Conservation (phyloP, 1,140 invertebrate species). For the Lepidurus apus region DNA sequence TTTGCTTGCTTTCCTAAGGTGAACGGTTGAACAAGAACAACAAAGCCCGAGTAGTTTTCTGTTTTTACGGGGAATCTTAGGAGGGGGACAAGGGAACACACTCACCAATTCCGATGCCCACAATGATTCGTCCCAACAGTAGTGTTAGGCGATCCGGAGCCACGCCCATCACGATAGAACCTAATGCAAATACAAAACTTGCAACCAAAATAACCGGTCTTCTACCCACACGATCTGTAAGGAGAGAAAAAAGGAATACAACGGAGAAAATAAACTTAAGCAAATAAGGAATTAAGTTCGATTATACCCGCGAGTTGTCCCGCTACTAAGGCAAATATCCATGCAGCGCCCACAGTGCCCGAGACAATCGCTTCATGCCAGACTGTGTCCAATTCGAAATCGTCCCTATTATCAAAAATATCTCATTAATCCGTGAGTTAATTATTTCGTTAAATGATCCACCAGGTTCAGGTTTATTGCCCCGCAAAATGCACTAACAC, state of each 20-base stretch:
- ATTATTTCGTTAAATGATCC: background rate
- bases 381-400: slow-evolving; percentile 48
- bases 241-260: slow-evolving; percentile 5
- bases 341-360: slow-evolving; percentile 48
- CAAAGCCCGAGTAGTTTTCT: background rate
- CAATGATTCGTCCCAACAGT: slow-evolving; percentile 52
- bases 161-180: slow-evolving; percentile 52
- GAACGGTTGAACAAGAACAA: background rate
- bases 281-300: background rate
- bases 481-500: background rate
- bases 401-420: slow-evolving; percentile 39
- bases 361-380: slow-evolving; percentile 55
- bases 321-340: slow-evolving; percentile 51
- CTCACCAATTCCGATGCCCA: slow-evolving; percentile 57
- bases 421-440: background rate
- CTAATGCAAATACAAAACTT: slow-evolving; percentile 53
- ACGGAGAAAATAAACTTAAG: background rate
- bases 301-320: slow-evolving; percentile 45
- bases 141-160: slow-evolving; percentile 49
- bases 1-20: too few species aligned
- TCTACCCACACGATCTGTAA: slow-evolving; percentile 50
- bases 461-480: background rate
- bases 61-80: background rate
- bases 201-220: slow-evolving; percentile 53
- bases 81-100: background rate